Evolutionary conservation across 2,113 vertebrate species (phyloP), one percentile per base, ranked within the genome.

Genomic region (Sphaerodactylus townsendi): DNA sequence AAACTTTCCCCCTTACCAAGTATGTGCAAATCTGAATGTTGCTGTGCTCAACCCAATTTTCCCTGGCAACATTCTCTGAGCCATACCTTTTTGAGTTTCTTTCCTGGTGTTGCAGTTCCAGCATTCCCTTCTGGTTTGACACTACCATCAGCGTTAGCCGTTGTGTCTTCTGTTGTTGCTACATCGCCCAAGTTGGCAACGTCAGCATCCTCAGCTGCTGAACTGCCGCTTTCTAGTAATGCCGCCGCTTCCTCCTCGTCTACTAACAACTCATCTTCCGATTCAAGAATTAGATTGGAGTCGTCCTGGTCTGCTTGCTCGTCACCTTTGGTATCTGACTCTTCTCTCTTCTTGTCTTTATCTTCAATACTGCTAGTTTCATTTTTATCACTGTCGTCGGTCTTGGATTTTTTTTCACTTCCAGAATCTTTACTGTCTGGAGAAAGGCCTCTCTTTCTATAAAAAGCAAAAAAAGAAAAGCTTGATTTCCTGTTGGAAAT

Each of bases 231-330:
- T 93, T 97, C 96, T 66, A 97, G 56, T n/a, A 97, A 93, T 0
- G 96, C 96, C 73, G 96, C 94, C 78, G 96, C 96, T 88, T 96
- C 96, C 66, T 97, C 96, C 82, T 97, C 96, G 80, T 96, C 96
- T 17, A 96, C 96, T 0, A 96, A 93, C 75, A 96, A 86, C 70
- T 96, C 96, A 50, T 96, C 96, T 94, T 96, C 96, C 35, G 96
- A 96, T 72, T 96, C 96, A 70, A 96, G 93, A 41, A 96, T 95
- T 70, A 96, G 93, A 84, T 87, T 95, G 21, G 96, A 93, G 82
- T 97, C 94, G 0, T 94, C 95, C 35, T 94, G 95, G 56, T 96
- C 96, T 84, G 94, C 5, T 75, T 95, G 96, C 39, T 96, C 95
- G 19, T 80, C 50, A 6, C 90, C 95, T 86, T 96, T 96, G 81